Percentiles rank a stretch among this genome's conserved stretches.
These are phyloP conservation scores for Pasiphila rectangulata DNA, from an alignment of 2,888 invertebrate genomes.

Conservation along the genomic window DNA sequence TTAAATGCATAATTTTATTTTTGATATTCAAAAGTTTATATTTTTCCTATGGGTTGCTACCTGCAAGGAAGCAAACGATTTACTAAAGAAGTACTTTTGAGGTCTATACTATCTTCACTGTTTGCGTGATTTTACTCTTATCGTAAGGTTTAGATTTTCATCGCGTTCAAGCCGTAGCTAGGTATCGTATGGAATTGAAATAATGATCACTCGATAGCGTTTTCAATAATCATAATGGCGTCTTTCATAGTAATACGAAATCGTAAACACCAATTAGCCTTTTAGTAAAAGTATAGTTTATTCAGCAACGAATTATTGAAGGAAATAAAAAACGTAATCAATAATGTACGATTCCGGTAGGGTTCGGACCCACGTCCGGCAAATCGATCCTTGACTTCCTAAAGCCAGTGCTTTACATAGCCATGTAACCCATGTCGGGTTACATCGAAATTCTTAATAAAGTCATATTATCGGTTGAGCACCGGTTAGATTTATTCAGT, in stretches of 20 bases:
- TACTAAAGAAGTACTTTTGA: slow-evolving; percentile 64
- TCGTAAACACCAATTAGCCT: slow-evolving; percentile 15
- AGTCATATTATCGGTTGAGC: too few relatives aligned
- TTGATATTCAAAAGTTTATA: slow-evolving; percentile 75
- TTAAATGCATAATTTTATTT: slow-evolving; percentile 69
- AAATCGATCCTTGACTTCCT: too few relatives aligned
- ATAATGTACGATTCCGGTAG: too few relatives aligned
- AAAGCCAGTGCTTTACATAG: too few relatives aligned
- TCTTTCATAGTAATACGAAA: slow-evolving; percentile 23
- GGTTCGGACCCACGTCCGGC: too few relatives aligned
- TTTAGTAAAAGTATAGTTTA: slow-evolving; percentile 27
- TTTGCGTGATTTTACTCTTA: slow-evolving; percentile 59
- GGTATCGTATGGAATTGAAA: slow-evolving; percentile 42
- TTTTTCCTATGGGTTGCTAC: slow-evolving; percentile 70
- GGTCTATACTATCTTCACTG: slow-evolving; percentile 62
- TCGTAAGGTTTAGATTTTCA: slow-evolving; percentile 54
- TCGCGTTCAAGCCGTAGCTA: slow-evolving; percentile 46
- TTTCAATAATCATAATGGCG: slow-evolving; percentile 29
- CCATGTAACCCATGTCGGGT: too few relatives aligned
- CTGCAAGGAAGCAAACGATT: slow-evolving; percentile 64
- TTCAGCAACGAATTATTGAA: slow-evolving; percentile 4
- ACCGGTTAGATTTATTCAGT: too few relatives aligned
- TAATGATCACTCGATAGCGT: slow-evolving; percentile 46
- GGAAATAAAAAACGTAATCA: too few relatives aligned
- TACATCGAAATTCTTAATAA: too few relatives aligned